Evolutionary conservation across 1,140 invertebrate species (phyloP).

Genomic region (Streblospio benedicti): DNA sequence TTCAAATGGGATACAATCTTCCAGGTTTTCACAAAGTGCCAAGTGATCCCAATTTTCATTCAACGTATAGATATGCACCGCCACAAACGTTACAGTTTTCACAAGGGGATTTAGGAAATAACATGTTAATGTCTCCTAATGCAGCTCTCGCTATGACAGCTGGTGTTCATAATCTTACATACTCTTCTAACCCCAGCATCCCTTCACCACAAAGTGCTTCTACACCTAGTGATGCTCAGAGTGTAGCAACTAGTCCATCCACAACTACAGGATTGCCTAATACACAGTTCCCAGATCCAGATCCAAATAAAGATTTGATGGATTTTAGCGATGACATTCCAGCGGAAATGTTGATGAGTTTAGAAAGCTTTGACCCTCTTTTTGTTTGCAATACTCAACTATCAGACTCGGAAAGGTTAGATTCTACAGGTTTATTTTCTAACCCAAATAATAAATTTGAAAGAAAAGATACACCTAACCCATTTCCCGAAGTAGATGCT

Average conservation of each 20-base stretch:
- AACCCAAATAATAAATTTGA: background rate
- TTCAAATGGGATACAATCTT: background rate
- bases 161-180: background rate
- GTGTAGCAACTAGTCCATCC: background rate
- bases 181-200: background rate
- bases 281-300: background rate
- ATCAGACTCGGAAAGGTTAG: background rate
- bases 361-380: conserved; percentile 18
- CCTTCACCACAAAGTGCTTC: background rate
- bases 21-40: background rate
- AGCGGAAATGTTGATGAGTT: conserved; percentile 9
- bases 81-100: background rate
- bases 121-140: background rate
- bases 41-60: background rate
- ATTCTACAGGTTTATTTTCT: background rate
- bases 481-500: background rate
- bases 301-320: conserved; percentile 7
- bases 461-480: conserved; percentile 3
- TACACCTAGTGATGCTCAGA: background rate
- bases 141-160: background rate
- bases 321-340: conserved; percentile 1
- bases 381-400: no score
- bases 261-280: background rate
- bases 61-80: background rate
- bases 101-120: no score